phyloP scores from a whole-genome alignment of 1,140 invertebrate genomes.

The Acyrthosiphon pisum region DNA sequence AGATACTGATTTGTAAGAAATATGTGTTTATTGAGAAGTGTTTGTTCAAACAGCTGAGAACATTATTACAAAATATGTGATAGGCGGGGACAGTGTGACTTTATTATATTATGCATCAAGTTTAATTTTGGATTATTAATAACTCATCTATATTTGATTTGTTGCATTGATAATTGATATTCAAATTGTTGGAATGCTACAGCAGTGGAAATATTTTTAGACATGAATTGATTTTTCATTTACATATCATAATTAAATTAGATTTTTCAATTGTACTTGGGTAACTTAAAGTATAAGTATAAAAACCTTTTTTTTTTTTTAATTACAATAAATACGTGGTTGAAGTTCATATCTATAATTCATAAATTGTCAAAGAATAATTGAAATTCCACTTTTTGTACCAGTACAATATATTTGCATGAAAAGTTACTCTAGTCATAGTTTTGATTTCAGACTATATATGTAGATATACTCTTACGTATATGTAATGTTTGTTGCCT shows the following conservation, averaged over 20 bases:
- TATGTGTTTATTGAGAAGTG: not conserved
- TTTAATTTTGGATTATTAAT: not conserved
- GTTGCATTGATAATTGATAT: not conserved
- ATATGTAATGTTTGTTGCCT: constrained; percentile 13
- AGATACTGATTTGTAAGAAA: constrained; percentile 36
- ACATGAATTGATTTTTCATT: not conserved
- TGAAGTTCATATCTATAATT: not conserved
- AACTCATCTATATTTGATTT: not conserved
- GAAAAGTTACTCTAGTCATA: constrained; percentile 14
- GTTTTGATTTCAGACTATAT: not conserved
- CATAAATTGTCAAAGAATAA: not conserved
- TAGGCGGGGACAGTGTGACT: not conserved
- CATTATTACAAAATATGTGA: not conserved
- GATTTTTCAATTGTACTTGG: not conserved
- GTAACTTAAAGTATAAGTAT: not conserved
- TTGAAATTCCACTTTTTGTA: not conserved
- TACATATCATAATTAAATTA: not conserved
- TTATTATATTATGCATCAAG: not conserved
- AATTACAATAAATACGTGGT: not conserved
- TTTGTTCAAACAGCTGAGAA: not conserved
- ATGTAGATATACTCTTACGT: not conserved
- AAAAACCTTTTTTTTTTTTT: not conserved
- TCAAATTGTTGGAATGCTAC: not conserved
- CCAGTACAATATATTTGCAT: not conserved
- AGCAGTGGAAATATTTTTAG: constrained; percentile 24